These are phyloP conservation scores for Indicator maculatus DNA, from an alignment of 2,113 vertebrate genomes.

Conservation along the genomic window DNA sequence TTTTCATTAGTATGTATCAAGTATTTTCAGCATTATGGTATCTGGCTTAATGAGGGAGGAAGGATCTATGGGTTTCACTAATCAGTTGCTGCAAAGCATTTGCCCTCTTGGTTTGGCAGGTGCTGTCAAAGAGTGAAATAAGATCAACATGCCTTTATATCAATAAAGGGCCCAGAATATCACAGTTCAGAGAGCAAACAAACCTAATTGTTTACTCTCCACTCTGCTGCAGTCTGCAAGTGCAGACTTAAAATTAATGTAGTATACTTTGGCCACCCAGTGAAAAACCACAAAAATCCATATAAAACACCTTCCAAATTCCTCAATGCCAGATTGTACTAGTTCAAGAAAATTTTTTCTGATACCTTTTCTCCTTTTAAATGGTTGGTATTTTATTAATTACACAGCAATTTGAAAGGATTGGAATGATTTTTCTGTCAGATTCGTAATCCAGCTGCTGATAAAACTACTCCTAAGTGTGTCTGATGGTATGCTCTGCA, in stretches of 20 bases:
- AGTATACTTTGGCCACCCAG: slow-evolving; percentile 32
- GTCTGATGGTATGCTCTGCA: not conserved
- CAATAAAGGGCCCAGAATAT: not conserved
- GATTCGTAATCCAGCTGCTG: not conserved
- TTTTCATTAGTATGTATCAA: not conserved
- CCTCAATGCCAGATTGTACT: not conserved
- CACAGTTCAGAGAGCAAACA: slow-evolving; percentile 27
- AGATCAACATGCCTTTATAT: not conserved
- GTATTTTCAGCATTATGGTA: not conserved
- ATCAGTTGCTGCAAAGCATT: not conserved
- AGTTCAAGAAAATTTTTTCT: slow-evolving; percentile 16
- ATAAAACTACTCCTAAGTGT: not conserved
- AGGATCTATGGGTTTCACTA: not conserved
- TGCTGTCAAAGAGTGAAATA: not conserved
- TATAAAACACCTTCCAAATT: slow-evolving; percentile 61
- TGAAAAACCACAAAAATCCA: slow-evolving; percentile 63
- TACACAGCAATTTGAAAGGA: not conserved
- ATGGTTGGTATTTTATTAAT: not conserved
- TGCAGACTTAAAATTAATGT: slow-evolving; percentile 38
- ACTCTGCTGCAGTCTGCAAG: slow-evolving; percentile 21
- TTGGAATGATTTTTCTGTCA: not conserved
- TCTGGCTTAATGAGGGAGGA: not conserved
- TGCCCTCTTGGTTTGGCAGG: not conserved
- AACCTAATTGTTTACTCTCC: slow-evolving; percentile 32
- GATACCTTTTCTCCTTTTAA: not conserved